A percentile compares a stretch with the other conserved stretches of the same genome.
Evolutionary conservation across 2,797 vertebrate species (phyloP).

Genomic region (Oreortyx pictus): DNA sequence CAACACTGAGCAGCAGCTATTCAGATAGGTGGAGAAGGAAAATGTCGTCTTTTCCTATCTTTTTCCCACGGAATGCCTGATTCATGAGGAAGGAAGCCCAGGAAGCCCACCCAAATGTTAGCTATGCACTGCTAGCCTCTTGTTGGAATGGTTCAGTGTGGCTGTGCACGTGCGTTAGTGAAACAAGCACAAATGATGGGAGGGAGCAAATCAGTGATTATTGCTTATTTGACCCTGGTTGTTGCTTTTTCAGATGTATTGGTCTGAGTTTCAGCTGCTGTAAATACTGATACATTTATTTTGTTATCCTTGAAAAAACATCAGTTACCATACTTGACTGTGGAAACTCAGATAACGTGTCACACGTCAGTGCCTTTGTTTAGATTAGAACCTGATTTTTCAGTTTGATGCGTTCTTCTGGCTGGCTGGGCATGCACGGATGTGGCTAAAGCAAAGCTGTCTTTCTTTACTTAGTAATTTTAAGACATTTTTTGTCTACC

Average conservation of each 20-base stretch:
- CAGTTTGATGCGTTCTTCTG: neutral
- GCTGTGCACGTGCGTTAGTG: neutral
- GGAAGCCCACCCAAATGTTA: neutral
- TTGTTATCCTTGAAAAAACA: neutral
- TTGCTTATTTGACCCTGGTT: neutral
- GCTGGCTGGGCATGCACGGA: neutral
- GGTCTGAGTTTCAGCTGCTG: neutral
- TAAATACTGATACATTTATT: neutral
- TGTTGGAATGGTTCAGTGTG: neutral
- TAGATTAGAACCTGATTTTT: neutral
- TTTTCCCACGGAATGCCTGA: neutral
- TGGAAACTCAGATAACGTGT: neutral
- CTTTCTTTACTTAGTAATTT: neutral
- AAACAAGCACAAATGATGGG: neutral
- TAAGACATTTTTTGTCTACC: neutral
- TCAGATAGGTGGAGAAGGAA: too few relatives aligned
- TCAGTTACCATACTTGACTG: neutral
- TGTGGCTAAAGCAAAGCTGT: neutral
- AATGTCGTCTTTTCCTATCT: neutral
- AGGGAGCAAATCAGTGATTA: neutral
- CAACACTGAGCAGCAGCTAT: neutral
- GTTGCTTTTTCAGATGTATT: neutral
- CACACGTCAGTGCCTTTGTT: neutral
- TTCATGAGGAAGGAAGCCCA: neutral
- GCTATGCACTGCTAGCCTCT: neutral